These are phyloP conservation scores for Ophion slaviceki DNA, from an alignment of 2,888 invertebrate species.

Conservation along the genomic window DNA sequence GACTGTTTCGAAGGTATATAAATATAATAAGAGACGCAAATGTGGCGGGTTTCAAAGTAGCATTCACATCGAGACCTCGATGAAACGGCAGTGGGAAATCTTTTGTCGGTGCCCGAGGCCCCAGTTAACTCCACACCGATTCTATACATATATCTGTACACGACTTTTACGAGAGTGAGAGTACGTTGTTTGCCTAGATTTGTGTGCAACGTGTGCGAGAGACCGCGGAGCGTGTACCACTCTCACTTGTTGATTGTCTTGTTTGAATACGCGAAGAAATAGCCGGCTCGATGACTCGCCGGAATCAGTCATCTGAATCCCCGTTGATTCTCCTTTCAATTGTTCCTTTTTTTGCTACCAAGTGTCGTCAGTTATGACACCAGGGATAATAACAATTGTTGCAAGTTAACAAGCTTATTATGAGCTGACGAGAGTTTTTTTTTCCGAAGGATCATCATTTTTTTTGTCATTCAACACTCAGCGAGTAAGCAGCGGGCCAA, in stretches of 20 bases:
- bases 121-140: constrained; percentile 27
- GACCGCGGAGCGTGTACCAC: constrained; percentile 8
- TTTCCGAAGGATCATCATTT: too few relatives aligned
- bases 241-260: constrained; percentile 23
- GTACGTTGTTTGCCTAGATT: constrained; percentile 39
- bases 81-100: constrained; percentile 14
- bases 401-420: too few relatives aligned
- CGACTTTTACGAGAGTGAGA: constrained; percentile 38
- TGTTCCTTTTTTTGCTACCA: not conserved
- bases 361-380: too few relatives aligned
- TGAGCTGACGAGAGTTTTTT: too few relatives aligned
- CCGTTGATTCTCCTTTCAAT: not conserved
- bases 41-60: not conserved
- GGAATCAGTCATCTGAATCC: constrained; percentile 7
- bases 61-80: not conserved
- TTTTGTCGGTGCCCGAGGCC: constrained; percentile 21
- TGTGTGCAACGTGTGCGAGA: constrained; percentile 1
- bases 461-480: too few relatives aligned
- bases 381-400: too few relatives aligned
- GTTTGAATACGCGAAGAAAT: constrained; percentile 10
- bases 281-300: not conserved
- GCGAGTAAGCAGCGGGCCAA: too few relatives aligned
- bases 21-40: not conserved
- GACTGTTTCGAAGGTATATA: not conserved
- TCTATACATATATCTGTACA: constrained; percentile 15